Conservation (phyloP, 2,113 vertebrate genomes). For the Sarotherodon lohbergeri region DNA sequence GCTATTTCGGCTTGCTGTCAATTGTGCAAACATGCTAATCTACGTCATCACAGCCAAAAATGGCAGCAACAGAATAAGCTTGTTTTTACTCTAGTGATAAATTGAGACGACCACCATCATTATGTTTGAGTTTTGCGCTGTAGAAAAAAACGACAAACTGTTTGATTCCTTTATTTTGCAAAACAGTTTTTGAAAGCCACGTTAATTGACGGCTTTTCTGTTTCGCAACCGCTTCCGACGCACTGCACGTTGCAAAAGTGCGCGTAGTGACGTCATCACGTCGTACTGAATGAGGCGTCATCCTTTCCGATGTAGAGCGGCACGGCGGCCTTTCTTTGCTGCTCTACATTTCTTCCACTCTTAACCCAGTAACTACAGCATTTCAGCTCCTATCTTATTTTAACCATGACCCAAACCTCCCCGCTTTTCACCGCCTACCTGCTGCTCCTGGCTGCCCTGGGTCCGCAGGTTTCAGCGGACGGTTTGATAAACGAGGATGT, state of each 20-base stretch:
- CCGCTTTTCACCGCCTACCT: background rate
- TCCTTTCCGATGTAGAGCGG: conserved; percentile 60
- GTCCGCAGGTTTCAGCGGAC: conserved; percentile 45
- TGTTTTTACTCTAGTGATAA: background rate
- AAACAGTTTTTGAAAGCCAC: background rate
- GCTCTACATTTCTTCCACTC: conserved; percentile 5
- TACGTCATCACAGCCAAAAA: background rate
- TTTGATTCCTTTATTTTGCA: background rate
- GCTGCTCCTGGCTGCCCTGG: conserved; percentile 48
- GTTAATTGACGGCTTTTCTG: background rate
- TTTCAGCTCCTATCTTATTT: background rate
- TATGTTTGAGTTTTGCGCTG: background rate
- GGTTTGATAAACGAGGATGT: conserved; percentile 86
- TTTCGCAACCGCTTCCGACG: background rate
- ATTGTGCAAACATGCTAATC: accelerated
- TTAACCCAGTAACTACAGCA: background rate
- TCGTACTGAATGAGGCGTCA: conserved; percentile 71
- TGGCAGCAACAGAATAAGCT: background rate
- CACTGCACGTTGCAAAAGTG: background rate
- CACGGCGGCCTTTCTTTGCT: conserved; percentile 57
- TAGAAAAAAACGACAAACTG: background rate
- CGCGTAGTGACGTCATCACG: conserved; percentile 42
- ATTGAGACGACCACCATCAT: background rate
- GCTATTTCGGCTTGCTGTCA: conserved; percentile 27
- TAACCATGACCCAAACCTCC: conserved; percentile 8